Percentiles rank a stretch among this genome's conserved stretches.
phyloP scores from a whole-genome alignment of 1,140 invertebrate genomes.

The Ladona fulva region DNA sequence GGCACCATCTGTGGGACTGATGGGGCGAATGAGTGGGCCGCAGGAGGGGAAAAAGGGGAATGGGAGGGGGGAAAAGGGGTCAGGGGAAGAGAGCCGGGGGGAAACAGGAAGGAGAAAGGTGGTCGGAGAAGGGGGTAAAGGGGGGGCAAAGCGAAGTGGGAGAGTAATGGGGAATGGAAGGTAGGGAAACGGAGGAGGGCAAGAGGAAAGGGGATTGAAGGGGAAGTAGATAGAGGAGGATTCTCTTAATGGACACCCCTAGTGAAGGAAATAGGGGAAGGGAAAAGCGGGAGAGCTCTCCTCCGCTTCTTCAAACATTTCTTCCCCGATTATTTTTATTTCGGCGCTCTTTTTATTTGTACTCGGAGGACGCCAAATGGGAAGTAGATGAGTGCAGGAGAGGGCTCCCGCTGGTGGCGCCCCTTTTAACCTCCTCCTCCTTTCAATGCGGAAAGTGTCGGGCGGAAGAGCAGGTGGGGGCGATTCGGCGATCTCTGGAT shows the following conservation, averaged over 20 bases:
- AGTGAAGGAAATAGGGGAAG: background rate
- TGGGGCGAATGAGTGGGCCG: background rate
- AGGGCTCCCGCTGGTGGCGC: background rate
- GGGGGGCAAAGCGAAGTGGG: background rate
- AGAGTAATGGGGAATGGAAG: too few species aligned
- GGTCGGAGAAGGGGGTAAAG: background rate
- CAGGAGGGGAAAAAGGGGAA: too few species aligned
- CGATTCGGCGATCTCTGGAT: too few species aligned
- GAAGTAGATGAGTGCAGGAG: background rate
- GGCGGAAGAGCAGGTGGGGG: background rate
- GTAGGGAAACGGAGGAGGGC: too few species aligned
- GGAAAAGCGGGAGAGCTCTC: background rate
- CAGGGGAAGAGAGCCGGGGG: background rate
- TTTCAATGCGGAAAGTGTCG: background rate
- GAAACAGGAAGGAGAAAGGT: background rate
- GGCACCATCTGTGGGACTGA: background rate
- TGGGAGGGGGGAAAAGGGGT: background rate
- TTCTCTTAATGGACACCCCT: background rate
- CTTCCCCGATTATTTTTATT: background rate
- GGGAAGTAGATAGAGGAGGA: too few species aligned
- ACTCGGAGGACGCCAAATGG: background rate
- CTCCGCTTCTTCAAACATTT: background rate
- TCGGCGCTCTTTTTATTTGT: background rate
- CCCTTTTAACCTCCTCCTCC: background rate
- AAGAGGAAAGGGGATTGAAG: too few species aligned